A percentile compares a stretch with the other conserved stretches of the same genome.
Conservation (phyloP, 2,888 invertebrate genomes). For the Vanessa cardui region DNA sequence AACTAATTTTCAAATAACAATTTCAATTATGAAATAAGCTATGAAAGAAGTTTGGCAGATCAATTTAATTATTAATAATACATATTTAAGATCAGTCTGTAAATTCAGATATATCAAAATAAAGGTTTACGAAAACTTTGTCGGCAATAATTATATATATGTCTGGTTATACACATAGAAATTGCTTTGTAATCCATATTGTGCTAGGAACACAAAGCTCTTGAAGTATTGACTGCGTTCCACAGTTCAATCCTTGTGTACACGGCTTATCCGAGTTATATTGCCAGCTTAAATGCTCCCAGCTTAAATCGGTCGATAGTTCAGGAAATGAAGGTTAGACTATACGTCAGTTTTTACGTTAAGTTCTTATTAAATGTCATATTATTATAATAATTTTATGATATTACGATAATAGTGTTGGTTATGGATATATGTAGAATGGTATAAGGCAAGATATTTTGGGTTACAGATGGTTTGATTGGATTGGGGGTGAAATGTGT, state of each 20-base stretch:
- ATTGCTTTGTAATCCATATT: conserved; percentile 8
- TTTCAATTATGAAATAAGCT: too few relatives aligned
- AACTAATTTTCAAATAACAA: too few relatives aligned
- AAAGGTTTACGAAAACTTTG: too few relatives aligned
- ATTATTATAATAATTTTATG: background rate
- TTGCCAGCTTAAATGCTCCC: conserved; percentile 20
- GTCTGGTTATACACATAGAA: background rate
- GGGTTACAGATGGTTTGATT: too few relatives aligned
- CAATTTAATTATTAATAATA: too few relatives aligned
- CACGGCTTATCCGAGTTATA: conserved; percentile 27
- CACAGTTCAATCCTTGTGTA: conserved; percentile 10
- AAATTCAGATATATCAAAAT: too few relatives aligned
- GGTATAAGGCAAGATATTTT: too few relatives aligned
- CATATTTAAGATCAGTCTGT: too few relatives aligned
- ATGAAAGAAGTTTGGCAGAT: too few relatives aligned
- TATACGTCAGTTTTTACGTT: background rate
- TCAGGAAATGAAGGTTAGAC: background rate
- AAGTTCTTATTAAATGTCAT: background rate
- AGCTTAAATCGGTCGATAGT: background rate
- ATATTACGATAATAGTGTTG: too few relatives aligned
- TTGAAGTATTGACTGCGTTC: conserved; percentile 15
- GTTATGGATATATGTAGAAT: too few relatives aligned
- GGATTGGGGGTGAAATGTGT: too few relatives aligned
- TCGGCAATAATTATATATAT: background rate
- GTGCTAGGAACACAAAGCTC: conserved; percentile 11